Base-by-base conservation (phyloP, 1,140 invertebrate genomes). In the Solenopsis fugax region DNA sequence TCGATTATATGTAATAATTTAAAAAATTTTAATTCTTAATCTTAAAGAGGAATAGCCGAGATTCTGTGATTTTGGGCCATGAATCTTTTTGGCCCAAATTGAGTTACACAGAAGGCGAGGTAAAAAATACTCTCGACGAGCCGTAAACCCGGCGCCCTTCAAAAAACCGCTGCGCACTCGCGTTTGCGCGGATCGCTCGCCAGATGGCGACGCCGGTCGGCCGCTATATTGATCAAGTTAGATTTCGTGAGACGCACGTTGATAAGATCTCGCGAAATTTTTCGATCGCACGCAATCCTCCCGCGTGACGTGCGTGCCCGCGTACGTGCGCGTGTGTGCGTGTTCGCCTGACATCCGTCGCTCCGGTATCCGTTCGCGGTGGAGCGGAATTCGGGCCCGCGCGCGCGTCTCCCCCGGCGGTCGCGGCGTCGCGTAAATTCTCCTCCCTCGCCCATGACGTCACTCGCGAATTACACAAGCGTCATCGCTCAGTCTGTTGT, bases 181-280 rank as follows among this genome's bases (percentile, higher is more conserved):
- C 21, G 21, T 56, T 71, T 1, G 16, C 77, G 48, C 64, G 50
- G 78, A 81, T 81, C 50, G 78, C 80, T 90, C 89, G 86, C 16
- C 58, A 90, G 89, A 81, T 90, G 89, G 89, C 89, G 54, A 37
- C 71, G 60, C 24, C 7, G 34, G 9, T 16, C 75, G 69, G 62
- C 76, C 78, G 89, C 85, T 91, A 92, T 92, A 92, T 92, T 92
- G 90, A 92, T 92, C 90, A 91, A 88, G 88, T 91, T 91, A 87
- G 87, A 89, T 91, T 91, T 91, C 86, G 81, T 86, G 86, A 92
- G 78, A 78, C 85, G 89, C 89, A 86, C 76, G 67, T 91, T 91
- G 89, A 89, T 91, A 91, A 89, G 73, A 91, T 91, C 89, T 87
- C 37, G 58, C 37, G 65, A 89, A 67, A 88, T 91, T 91, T 91